Evolutionary conservation across 2,888 invertebrate genomes (phyloP), one percentile per base, ranked within the genome.

Genomic region (Andricus curvator): DNA sequence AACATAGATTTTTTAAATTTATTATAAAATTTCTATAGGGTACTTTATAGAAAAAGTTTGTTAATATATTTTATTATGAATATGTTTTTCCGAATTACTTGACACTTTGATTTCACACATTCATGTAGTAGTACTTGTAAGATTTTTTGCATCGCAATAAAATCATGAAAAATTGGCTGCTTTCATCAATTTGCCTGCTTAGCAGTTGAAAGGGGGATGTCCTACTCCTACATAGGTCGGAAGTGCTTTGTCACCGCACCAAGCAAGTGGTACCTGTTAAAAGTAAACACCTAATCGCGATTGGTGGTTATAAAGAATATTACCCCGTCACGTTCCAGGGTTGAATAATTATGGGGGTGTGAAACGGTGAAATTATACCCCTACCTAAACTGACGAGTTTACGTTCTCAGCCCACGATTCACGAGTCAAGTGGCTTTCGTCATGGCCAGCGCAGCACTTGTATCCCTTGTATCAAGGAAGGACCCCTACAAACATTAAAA

Each of bases 401-500:
- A 83, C 81, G 82, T 84, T 82, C 80, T 62, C 78, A 80, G 79
- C 83, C 82, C 82, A 82, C 65, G 48, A 81, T 84, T 81, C 82
- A 82, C 15, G 85, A 86, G 87, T 88, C 87, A 87, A 87, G 86
- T 86, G 87, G 85, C 85, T 88, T 85, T 86, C 84, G 85, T 85
- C 84, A 85, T 83, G 81, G 83, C 80, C 84, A 79, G 80, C 84
- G 85, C 44, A 44, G 44, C 44, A 44, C 44, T 44, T 44, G 44
- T 44, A 44, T 44, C 44, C 44, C 85, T 87, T 86, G 84, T 83
- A 82, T 78, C 80, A 78, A 79, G 77, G 65, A 70, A 67, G 80
- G 44, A 80, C 85, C 85, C 86, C 86, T 85, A 82, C 84, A 80
- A 85, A 84, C 87, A 87, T 88, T 88, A 86, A 88, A 88, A 89